Percentiles rank a stretch among this genome's conserved stretches.
Conservation (phyloP, 2,888 invertebrate genomes). For the Acrobasis repandana region DNA sequence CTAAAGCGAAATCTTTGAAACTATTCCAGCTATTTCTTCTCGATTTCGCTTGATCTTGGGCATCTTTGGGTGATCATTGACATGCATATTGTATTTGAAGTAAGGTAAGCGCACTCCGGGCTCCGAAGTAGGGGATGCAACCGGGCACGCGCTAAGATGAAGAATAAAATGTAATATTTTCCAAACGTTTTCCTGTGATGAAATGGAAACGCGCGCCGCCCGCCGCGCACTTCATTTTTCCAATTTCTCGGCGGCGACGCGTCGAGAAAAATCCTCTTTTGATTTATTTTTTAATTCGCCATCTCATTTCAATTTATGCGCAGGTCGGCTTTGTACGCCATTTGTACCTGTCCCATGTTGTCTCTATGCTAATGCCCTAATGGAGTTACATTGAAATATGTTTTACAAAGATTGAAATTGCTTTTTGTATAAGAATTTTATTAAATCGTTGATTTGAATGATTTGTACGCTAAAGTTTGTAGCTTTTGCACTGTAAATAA, state of each 20-base stretch:
- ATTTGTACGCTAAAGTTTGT: background rate
- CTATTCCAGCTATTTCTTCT: too few relatives aligned
- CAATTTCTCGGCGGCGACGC: constrained; percentile 73
- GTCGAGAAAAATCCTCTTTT: constrained; percentile 78
- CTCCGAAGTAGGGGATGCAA: too few relatives aligned
- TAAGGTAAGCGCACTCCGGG: too few relatives aligned
- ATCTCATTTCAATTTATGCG: constrained; percentile 78
- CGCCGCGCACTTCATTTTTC: constrained; percentile 61
- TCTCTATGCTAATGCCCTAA: constrained; percentile 67
- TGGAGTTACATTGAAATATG: constrained; percentile 36
- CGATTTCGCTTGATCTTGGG: too few relatives aligned
- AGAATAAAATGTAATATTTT: background rate
- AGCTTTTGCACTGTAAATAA: too few relatives aligned
- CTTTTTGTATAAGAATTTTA: constrained; percentile 1
- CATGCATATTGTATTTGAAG: too few relatives aligned
- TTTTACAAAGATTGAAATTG: constrained; percentile 20
- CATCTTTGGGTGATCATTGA: too few relatives aligned
- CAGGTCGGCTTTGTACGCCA: constrained; percentile 56
- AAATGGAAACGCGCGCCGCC: constrained; percentile 19
- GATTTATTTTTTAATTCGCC: constrained; percentile 82
- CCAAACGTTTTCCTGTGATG: constrained; percentile 4
- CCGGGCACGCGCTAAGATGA: too few relatives aligned
- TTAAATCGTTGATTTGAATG: constrained; percentile 15
- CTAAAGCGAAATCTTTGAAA: too few relatives aligned
- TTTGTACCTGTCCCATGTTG: constrained; percentile 72